These are phyloP conservation scores for Melikaiella ostensackeni DNA, from an alignment of 2,888 invertebrate species.

Conservation along the genomic window DNA sequence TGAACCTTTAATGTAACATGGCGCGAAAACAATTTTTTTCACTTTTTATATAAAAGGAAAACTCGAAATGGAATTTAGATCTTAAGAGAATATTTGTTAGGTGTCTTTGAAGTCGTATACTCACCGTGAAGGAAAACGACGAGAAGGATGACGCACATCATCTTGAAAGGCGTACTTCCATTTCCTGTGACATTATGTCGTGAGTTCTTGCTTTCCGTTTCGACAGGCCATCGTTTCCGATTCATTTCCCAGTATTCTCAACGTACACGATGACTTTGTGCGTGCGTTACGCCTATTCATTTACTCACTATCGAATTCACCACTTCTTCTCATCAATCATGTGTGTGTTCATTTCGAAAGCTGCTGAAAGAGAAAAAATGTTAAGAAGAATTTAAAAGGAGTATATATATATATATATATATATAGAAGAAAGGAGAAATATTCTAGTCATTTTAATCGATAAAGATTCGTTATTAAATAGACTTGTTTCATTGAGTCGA, in stretches of 20 bases:
- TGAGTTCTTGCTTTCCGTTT: slow-evolving; percentile 61
- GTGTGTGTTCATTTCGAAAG: not conserved
- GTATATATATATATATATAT: too few relatives aligned
- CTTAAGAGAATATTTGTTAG: not conserved
- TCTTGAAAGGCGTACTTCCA: slow-evolving; percentile 59
- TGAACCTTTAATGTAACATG: not conserved
- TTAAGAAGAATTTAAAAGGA: too few relatives aligned
- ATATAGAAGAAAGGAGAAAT: too few relatives aligned
- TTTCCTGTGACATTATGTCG: slow-evolving; percentile 55
- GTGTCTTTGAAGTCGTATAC: slow-evolving; percentile 47
- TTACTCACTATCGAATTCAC: not conserved
- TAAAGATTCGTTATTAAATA: too few relatives aligned
- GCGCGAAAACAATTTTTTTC: not conserved
- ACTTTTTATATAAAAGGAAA: not conserved
- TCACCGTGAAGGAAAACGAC: slow-evolving; percentile 66
- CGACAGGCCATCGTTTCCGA: slow-evolving; percentile 66
- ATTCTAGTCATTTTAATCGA: too few relatives aligned
- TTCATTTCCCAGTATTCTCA: slow-evolving; percentile 63
- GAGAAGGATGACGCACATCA: slow-evolving; percentile 65
- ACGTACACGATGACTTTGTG: not conserved
- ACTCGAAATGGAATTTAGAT: not conserved
- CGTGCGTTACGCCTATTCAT: not conserved
- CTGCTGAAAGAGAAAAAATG: too few relatives aligned
- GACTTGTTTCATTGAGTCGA: too few relatives aligned
- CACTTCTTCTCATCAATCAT: not conserved